Evolutionary conservation across 2,888 invertebrate species (phyloP).

Genomic region (Epicampocera succincta): DNA sequence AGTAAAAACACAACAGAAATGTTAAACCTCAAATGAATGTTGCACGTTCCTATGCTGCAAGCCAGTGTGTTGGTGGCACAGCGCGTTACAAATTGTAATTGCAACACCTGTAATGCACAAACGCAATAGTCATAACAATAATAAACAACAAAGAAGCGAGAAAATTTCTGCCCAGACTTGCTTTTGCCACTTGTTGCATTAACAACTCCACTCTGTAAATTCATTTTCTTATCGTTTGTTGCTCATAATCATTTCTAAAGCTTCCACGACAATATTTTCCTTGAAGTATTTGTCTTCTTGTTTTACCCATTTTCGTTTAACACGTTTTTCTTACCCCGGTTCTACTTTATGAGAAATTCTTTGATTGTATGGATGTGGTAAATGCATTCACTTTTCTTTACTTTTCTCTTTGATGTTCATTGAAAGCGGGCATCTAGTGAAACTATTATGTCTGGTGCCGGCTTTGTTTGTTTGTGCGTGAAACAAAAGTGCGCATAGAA

Average conservation of each 20-base stretch:
- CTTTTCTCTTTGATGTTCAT: neutral
- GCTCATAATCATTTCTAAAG: constrained; percentile 33
- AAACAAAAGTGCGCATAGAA: constrained; percentile 14
- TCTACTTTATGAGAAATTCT: constrained; percentile 23
- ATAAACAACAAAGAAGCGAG: constrained; percentile 1
- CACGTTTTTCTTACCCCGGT: neutral
- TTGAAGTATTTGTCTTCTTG: neutral
- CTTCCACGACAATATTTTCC: constrained; percentile 29
- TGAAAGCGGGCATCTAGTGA: neutral
- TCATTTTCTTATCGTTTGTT: constrained; percentile 13
- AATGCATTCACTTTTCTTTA: constrained; percentile 9
- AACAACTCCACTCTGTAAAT: neutral
- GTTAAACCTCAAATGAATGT: constrained; percentile 23
- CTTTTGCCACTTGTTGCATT: constrained; percentile 52
- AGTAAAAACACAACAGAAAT: neutral
- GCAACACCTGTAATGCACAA: constrained; percentile 60
- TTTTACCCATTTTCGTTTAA: neutral
- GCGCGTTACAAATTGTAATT: constrained; percentile 65
- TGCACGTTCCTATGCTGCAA: constrained; percentile 12
- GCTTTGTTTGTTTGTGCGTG: neutral
- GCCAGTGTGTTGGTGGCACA: constrained; percentile 32
- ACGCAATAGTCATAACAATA: neutral
- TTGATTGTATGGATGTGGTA: neutral
- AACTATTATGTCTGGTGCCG: neutral
- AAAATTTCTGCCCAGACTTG: constrained; percentile 25